phyloP scores from a whole-genome alignment of 2,113 vertebrate genomes.

The Myanophis thanlyinensis region DNA sequence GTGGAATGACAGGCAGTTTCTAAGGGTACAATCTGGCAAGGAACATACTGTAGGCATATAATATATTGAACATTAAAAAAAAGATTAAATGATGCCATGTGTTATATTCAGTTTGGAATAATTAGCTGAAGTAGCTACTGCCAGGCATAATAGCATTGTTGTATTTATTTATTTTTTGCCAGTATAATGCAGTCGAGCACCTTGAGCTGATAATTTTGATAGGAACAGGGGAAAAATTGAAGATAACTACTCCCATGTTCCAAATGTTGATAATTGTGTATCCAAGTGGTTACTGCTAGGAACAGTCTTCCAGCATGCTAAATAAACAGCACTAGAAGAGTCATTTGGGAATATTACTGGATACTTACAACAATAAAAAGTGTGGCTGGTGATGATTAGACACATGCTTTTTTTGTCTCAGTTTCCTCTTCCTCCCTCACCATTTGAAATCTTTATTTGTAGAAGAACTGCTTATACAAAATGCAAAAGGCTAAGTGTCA shows the following conservation, averaged over 20 bases:
- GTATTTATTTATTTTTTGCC: background rate
- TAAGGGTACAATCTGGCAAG: background rate
- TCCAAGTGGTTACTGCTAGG: background rate
- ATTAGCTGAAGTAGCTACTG: background rate
- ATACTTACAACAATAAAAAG: background rate
- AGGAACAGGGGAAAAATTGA: background rate
- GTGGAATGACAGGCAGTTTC: background rate
- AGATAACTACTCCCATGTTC: background rate
- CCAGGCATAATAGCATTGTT: background rate
- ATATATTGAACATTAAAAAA: background rate
- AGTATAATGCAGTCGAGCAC: background rate
- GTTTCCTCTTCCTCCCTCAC: background rate
- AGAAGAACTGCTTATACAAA: conserved; percentile 20
- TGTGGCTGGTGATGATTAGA: background rate
- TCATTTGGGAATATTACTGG: background rate
- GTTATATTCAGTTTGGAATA: background rate
- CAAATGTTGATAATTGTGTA: background rate
- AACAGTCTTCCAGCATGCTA: background rate
- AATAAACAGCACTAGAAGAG: background rate
- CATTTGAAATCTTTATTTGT: background rate
- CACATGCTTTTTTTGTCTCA: background rate
- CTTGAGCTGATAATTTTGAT: background rate
- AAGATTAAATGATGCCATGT: background rate
- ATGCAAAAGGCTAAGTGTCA: conserved; percentile 44
- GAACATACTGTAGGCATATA: background rate